Conservation (phyloP, 2,797 vertebrate genomes). For the Schizopygopsis pylzovi region DNA sequence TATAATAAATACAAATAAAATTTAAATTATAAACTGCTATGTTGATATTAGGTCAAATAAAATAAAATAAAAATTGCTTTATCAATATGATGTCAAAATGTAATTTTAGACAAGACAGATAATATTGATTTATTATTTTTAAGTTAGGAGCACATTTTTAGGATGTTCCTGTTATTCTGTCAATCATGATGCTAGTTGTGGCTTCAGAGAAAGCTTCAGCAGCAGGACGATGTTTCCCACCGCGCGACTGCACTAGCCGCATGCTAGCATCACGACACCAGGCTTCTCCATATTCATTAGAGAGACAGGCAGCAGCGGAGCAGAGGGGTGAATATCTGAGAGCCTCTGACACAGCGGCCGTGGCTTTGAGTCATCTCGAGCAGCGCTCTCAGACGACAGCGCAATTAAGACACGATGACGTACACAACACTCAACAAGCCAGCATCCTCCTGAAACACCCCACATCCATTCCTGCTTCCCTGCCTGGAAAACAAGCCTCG, state of each 20-base stretch:
- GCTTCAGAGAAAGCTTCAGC: background rate
- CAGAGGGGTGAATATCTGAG: conserved; percentile 23
- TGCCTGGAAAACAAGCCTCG: conserved; percentile 51
- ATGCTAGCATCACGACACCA: conserved; percentile 6
- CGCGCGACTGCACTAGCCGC: background rate
- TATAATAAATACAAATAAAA: background rate
- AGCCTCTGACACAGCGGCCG: conserved; percentile 13
- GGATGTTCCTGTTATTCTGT: background rate
- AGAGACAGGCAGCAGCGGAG: background rate
- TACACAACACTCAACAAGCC: conserved; percentile 32
- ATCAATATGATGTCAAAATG: too few relatives aligned
- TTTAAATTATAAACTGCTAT: background rate
- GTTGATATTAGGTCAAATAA: background rate
- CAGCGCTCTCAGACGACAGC: conserved; percentile 67
- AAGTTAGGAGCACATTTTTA: background rate
- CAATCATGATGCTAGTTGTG: background rate
- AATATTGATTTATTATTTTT: background rate
- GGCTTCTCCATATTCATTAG: conserved; percentile 22
- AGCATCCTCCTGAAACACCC: background rate
- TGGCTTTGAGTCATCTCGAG: conserved; percentile 52
- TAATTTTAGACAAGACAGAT: background rate
- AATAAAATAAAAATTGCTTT: background rate
- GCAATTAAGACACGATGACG: conserved; percentile 64
- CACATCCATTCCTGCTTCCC: background rate
- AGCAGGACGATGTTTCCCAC: background rate